These are phyloP conservation scores for Acrobasis repandana DNA, from an alignment of 2,888 invertebrate species.

Conservation along the genomic window DNA sequence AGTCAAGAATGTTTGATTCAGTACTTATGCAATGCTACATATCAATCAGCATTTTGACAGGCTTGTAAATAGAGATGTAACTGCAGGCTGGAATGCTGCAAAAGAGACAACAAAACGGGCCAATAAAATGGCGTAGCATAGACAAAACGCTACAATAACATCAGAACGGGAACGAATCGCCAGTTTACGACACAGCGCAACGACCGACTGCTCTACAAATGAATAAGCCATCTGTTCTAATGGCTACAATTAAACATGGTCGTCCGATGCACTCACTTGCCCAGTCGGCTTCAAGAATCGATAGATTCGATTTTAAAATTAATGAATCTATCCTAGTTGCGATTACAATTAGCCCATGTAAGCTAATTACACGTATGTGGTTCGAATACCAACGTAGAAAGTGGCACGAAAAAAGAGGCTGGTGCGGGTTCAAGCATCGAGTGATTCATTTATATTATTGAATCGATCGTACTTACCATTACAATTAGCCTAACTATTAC, in stretches of 20 bases:
- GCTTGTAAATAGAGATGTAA: slow-evolving; percentile 60
- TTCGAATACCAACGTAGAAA: too few species aligned
- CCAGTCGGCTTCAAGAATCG: slow-evolving; percentile 63
- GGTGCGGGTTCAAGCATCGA: too few species aligned
- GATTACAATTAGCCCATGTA: background rate
- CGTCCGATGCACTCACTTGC: slow-evolving; percentile 60
- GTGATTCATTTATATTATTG: too few species aligned
- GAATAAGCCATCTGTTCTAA: slow-evolving; percentile 83
- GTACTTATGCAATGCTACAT: background rate
- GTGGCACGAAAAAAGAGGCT: too few species aligned
- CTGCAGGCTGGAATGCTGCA: slow-evolving; percentile 55
- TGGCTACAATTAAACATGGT: slow-evolving; percentile 81
- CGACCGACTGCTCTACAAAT: slow-evolving; percentile 82
- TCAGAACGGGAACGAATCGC: slow-evolving; percentile 81
- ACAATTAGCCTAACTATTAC: too few species aligned
- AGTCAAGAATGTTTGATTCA: too few species aligned
- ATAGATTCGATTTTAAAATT: slow-evolving; percentile 23
- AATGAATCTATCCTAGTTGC: background rate
- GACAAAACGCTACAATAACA: slow-evolving; percentile 83
- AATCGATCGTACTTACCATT: too few species aligned
- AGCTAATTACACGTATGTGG: too few species aligned
- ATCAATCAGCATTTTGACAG: slow-evolving; percentile 41
- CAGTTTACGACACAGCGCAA: slow-evolving; percentile 81
- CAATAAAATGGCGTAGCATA: slow-evolving; percentile 80
- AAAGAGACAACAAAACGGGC: slow-evolving; percentile 74